A percentile compares a stretch with the other conserved stretches of the same genome.
phyloP scores from a whole-genome alignment of 2,113 vertebrate species.

The Myotis lucifugus region DNA sequence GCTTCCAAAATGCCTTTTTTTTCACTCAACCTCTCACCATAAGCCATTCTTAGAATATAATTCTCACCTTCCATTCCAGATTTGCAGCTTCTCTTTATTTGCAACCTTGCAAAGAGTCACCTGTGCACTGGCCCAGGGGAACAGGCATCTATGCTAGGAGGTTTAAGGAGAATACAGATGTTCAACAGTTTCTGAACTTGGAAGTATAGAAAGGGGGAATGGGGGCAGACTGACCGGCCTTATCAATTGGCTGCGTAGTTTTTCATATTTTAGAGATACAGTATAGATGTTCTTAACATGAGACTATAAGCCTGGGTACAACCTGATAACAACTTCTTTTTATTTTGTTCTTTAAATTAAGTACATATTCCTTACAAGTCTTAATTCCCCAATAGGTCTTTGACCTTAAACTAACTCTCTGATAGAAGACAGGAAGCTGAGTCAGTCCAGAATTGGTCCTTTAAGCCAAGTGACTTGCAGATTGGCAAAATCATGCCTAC shows the following conservation, averaged over 20 bases:
- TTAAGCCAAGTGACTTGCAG: background rate
- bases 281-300: background rate
- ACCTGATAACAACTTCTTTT: background rate
- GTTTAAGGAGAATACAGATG: background rate
- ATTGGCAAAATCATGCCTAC: background rate
- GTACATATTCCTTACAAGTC: background rate
- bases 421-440: background rate
- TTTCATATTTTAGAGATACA: background rate
- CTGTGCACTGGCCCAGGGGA: background rate
- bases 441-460: background rate
- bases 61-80: constrained; percentile 21
- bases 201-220: background rate
- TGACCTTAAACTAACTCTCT: background rate
- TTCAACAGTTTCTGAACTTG: background rate
- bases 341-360: background rate
- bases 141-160: background rate
- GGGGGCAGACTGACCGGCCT: background rate
- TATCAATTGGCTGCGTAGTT: background rate
- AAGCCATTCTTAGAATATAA: constrained; percentile 58
- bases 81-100: constrained; percentile 40
- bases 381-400: background rate
- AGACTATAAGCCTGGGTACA: background rate
- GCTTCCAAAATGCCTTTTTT: background rate
- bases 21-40: background rate
- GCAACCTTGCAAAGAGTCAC: constrained; percentile 32